Percentiles rank a stretch among this genome's conserved stretches.
These are phyloP conservation scores for Seriola aureovittata DNA, from an alignment of 2,113 vertebrate species.

Conservation along the genomic window DNA sequence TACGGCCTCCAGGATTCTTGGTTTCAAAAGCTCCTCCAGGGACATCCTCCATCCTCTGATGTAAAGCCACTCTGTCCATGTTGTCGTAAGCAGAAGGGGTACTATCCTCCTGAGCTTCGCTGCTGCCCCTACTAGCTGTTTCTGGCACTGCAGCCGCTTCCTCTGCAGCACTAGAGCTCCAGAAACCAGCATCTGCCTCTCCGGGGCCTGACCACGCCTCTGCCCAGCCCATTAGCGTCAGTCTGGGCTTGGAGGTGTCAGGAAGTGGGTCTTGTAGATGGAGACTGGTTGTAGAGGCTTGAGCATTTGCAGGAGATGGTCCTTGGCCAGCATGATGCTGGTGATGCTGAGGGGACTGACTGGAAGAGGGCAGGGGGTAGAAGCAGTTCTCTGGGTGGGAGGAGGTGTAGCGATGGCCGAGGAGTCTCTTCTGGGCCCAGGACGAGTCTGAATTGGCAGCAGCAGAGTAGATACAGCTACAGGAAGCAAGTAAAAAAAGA, in stretches of 20 bases:
- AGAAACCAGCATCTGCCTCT: slow-evolving; percentile 62
- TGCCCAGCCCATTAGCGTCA: slow-evolving; percentile 27
- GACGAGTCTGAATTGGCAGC: slow-evolving; percentile 52
- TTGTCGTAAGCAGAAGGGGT: slow-evolving; percentile 78
- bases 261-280: slow-evolving; percentile 4
- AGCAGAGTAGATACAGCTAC: slow-evolving; percentile 36
- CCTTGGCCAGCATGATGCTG: not conserved
- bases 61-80: slow-evolving; percentile 31
- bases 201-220: slow-evolving; percentile 31
- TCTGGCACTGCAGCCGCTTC: slow-evolving; percentile 16
- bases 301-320: not conserved
- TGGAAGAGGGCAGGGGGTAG: slow-evolving; percentile 57
- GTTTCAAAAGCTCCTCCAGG: slow-evolving; percentile 9
- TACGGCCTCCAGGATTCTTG: not conserved
- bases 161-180: slow-evolving; percentile 45
- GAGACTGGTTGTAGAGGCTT: slow-evolving; percentile 22
- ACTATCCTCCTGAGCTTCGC: slow-evolving; percentile 74
- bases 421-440: slow-evolving; percentile 48
- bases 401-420: slow-evolving; percentile 76
- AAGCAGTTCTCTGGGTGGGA: slow-evolving; percentile 79
- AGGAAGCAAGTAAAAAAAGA: not conserved
- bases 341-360: slow-evolving; percentile 39
- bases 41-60: slow-evolving; percentile 13
- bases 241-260: slow-evolving; percentile 30
- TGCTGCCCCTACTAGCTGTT: slow-evolving; percentile 68